A percentile compares a stretch with the other conserved stretches of the same genome.
Conservation (phyloP, 2,888 invertebrate species). For the Heliconius ethilla region DNA sequence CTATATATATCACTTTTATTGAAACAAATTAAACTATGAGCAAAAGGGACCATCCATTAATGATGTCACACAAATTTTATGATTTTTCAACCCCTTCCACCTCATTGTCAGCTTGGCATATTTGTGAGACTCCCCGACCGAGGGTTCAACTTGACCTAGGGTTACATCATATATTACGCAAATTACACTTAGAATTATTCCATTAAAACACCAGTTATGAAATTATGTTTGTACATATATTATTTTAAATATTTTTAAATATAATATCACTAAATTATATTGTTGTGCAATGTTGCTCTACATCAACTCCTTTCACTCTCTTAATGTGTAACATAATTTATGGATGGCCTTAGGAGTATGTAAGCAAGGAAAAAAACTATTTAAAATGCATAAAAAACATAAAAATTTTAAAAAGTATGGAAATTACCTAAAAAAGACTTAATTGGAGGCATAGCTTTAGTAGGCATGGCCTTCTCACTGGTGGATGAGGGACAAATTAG, state of each 20-base stretch:
- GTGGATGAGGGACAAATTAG: conserved; percentile 69
- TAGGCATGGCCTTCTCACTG: conserved; percentile 74
- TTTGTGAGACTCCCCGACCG: no score
- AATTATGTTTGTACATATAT: not conserved
- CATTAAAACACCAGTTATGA: no score
- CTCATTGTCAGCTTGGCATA: no score
- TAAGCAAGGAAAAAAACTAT: no score
- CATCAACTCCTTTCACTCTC: not conserved
- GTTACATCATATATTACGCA: no score
- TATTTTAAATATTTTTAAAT: not conserved
- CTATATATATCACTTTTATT: not conserved
- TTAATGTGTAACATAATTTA: conserved; percentile 1
- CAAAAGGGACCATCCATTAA: not conserved
- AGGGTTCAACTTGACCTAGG: no score
- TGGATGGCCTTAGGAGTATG: not conserved
- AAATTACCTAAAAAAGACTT: conserved; percentile 71
- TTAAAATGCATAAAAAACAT: not conserved
- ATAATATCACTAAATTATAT: not conserved
- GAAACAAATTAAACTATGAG: not conserved
- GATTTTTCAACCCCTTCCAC: not conserved
- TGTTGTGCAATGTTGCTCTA: not conserved
- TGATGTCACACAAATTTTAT: not conserved
- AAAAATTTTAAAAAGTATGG: not conserved
- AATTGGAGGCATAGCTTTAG: conserved; percentile 78
- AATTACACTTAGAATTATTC: no score